Evolutionary conservation across 2,797 vertebrate species (phyloP), one percentile per base, ranked within the genome.

Genomic region (Thripadectes ignobilis): DNA sequence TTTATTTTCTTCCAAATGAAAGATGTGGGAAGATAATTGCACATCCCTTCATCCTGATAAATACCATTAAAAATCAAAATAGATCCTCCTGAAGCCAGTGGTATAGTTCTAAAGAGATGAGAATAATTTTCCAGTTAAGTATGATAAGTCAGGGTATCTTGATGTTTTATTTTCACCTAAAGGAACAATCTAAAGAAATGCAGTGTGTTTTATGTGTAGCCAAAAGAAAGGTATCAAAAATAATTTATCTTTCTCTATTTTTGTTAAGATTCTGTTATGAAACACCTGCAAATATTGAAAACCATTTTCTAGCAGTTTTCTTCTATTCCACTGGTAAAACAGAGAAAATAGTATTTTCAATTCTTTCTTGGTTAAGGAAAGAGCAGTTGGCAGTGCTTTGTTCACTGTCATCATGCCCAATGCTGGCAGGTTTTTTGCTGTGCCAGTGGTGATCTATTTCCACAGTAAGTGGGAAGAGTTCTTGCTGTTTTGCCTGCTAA

Each of bases 1-100:
- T 58, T 93, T 94, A 78, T 79, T 95, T 87, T 93, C 41, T 90
- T 89, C 43, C 59, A 92, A 95, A 93, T 88, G 52, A 66, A 93
- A 87, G n/a, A 94, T 68, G 69, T 85, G 41, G 61, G n/a, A 74
- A 83, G 74, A 91, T 94, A 92, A 95, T 94, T 72, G 54, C 62
- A 54, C 36, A 20, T 81, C 81, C n/a, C 59, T 41, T 91, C 66
- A 89, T 94, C 76, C 24, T 29, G 79, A 76, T 86, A 96, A 96
- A 78, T 58, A 62, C 69, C 73, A 86, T 88, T 91, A 86, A 84
- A 94, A 95, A 74, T 71, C 57, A 75, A 89, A 91, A 92, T 81
- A 87, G 41, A 29, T 73, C 45, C 62, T 77, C 32, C 66, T 72
- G 77, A 96, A 92, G 89, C 49, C 87, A 93, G 93, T 78, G 61